Conservation (phyloP, 1,140 invertebrate species). For the Heliothis virescens region DNA sequence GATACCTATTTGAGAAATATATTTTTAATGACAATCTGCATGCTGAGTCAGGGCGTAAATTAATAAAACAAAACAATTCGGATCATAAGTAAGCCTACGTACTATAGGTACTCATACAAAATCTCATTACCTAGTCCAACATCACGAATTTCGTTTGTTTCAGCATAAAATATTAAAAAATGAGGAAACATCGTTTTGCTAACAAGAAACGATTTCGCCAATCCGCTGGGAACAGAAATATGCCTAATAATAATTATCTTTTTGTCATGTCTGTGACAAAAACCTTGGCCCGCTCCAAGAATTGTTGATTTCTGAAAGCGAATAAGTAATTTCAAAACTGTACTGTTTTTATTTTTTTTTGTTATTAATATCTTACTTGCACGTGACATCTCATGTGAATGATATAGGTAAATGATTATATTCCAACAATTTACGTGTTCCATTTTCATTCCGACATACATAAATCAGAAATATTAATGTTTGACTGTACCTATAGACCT, state of each 20-base stretch:
- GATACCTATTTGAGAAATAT: too few species aligned
- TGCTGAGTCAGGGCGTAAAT: too few species aligned
- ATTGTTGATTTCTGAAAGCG: slow-evolving; percentile 40
- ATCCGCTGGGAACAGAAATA: not conserved
- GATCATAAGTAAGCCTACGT: too few species aligned
- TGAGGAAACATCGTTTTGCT: not conserved
- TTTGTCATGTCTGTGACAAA: slow-evolving; percentile 22
- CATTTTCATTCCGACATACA: too few species aligned
- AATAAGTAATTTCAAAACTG: slow-evolving; percentile 15
- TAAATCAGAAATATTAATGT: too few species aligned
- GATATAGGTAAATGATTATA: too few species aligned
- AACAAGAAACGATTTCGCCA: not conserved
- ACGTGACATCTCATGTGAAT: not conserved
- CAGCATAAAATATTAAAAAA: not conserved
- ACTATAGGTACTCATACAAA: too few species aligned
- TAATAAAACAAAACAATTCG: too few species aligned
- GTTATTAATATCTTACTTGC: slow-evolving; percentile 1
- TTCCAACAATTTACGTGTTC: too few species aligned
- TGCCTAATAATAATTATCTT: slow-evolving; percentile 17
- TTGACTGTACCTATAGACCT: too few species aligned
- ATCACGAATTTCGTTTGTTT: not conserved
- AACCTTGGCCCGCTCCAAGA: slow-evolving; percentile 41
- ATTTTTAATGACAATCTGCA: too few species aligned
- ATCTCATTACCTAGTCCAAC: too few species aligned
- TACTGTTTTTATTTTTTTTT: slow-evolving; percentile 14